phyloP scores from a whole-genome alignment of 2,888 invertebrate genomes.

The Entomobrya proxima region DNA sequence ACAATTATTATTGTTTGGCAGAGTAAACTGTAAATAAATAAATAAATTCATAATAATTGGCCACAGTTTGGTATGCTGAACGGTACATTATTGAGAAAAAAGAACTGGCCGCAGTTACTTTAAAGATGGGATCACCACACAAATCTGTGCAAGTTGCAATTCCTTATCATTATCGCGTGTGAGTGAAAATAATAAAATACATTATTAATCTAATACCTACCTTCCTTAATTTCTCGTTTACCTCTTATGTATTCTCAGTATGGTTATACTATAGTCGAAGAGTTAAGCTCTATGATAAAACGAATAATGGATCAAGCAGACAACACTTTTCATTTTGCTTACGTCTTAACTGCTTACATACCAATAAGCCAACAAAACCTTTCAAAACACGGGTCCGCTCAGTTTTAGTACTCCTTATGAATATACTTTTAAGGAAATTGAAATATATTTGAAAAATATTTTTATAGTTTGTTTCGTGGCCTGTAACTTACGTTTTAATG shows the following conservation, averaged over 20 bases:
- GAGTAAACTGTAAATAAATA: background rate
- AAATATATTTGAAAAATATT: slow-evolving; percentile 53
- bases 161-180: background rate
- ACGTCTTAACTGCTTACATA: background rate
- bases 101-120: slow-evolving; percentile 47
- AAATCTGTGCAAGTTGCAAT: background rate
- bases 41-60: slow-evolving; percentile 15
- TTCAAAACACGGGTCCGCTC: background rate
- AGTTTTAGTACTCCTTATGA: slow-evolving; percentile 18
- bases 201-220: slow-evolving; percentile 15
- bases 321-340: background rate
- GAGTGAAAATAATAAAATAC: slow-evolving; percentile 37
- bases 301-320: background rate
- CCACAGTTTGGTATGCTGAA: background rate
- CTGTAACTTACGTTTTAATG: background rate
- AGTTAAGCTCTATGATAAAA: slow-evolving; percentile 19
- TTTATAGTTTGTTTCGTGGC: slow-evolving; percentile 28
- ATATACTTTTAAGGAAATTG: slow-evolving; percentile 19
- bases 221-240: background rate
- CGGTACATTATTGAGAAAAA: background rate
- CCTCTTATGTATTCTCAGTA: background rate
- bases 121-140: background rate
- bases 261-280: too few relatives aligned
- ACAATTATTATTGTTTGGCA: slow-evolving; percentile 37
- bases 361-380: background rate